Evolutionary conservation across 2,797 vertebrate genomes (phyloP), one percentile per base, ranked within the genome.

Genomic region (Arremon aurantiirostris): DNA sequence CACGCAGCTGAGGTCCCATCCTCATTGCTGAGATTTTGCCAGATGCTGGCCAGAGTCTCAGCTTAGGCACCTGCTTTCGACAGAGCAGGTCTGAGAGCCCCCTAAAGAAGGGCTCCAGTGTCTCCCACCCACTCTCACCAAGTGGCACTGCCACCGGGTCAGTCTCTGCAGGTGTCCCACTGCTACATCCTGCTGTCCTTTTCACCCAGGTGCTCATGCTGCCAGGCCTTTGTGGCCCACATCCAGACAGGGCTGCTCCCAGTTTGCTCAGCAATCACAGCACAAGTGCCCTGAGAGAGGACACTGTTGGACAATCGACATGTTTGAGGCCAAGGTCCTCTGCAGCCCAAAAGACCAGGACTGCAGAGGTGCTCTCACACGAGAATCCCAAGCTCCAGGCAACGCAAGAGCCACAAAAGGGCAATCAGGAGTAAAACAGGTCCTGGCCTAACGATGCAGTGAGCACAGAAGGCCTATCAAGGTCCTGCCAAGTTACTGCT

Each of bases 141-240:
- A 72, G 59, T 3, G 8, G n/a, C 32, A 59, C 26, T 39, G 19
- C 35, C 55, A 89, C 35, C 27, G 64, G 23, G 22, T 18, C 8
- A n/a, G 12, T 70, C 34, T 32, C 46, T 42, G 5, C 11, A 64
- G 12, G 32, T 26, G 44, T 76, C 37, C 41, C n/a, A 59, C 30
- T 8, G 1, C 22, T 49, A 21, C 1, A 6, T 24, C n/a, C 22
- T 6, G n/a, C 52, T 57, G 32, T 27, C 22, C 15, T 12, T 44
- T 53, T 75, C 57, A 53, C 32, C 14, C 2, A 1, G 42, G 61
- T 65, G 32, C 63, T 86, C 20, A 16, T 0, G 0, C 53, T 59
- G 46, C 21, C 56, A 39, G 59, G 35, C 4, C 26, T 19, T 52
- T 56, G 46, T 37, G 39, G 23, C 19, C 7, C 32, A 52, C 16